Evolutionary conservation across 2,797 vertebrate species (phyloP).

Genomic region (Esox masquinongy): DNA sequence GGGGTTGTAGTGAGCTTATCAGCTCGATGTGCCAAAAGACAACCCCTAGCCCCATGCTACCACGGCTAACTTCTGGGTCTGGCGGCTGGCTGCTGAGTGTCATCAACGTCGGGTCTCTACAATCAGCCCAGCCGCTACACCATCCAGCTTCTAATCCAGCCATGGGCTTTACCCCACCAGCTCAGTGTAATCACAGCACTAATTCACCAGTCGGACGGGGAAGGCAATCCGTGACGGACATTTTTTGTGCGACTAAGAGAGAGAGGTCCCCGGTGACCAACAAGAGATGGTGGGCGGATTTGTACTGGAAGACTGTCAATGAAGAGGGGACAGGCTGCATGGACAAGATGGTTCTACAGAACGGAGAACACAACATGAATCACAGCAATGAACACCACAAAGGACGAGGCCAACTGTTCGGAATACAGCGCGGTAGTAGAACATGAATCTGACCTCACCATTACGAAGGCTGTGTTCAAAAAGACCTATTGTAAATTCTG

Average conservation of each 20-base stretch:
- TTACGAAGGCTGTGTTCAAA: conserved; percentile 61
- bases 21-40: conserved; percentile 67
- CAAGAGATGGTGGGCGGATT: conserved; percentile 51
- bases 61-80: conserved; percentile 46
- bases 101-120: conserved; percentile 67
- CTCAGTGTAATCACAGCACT: conserved; percentile 78
- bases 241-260: conserved; percentile 77
- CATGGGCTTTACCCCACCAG: conserved; percentile 66
- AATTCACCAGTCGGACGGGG: conserved; percentile 76
- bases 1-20: conserved; percentile 55
- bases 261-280: conserved; percentile 68
- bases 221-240: conserved; percentile 79
- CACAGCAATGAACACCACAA: conserved; percentile 35
- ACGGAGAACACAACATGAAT: conserved; percentile 61
- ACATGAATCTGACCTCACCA: conserved; percentile 55
- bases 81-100: conserved; percentile 43
- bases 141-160: conserved; percentile 70
- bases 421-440: conserved; percentile 19
- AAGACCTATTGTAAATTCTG: conserved; percentile 68
- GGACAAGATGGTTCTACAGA: conserved; percentile 63
- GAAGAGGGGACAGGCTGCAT: conserved; percentile 15
- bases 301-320: conserved; percentile 65
- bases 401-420: conserved; percentile 64
- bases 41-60: conserved; percentile 51
- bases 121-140: conserved; percentile 49